phyloP scores from a whole-genome alignment of 1,140 invertebrate genomes.

The Dryas iulia region DNA sequence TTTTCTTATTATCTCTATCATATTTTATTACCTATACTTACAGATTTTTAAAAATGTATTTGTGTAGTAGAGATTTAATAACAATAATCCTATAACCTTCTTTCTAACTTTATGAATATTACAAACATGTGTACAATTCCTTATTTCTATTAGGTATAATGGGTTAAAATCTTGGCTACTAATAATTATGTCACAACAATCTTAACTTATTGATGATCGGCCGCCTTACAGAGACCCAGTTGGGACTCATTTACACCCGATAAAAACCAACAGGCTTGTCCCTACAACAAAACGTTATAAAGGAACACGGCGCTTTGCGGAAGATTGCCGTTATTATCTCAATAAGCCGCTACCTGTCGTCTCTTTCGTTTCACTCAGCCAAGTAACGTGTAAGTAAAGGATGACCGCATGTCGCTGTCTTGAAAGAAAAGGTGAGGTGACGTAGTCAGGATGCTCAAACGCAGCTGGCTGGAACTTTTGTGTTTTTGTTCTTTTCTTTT shows the following conservation, averaged over 20 bases:
- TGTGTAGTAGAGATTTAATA: too few relatives aligned
- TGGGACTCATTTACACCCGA: slow-evolving; percentile 44
- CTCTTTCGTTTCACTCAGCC: slow-evolving; percentile 41
- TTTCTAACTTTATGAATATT: too few relatives aligned
- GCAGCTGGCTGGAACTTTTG: slow-evolving; percentile 77
- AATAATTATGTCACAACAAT: slow-evolving; percentile 58
- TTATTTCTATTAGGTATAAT: not conserved
- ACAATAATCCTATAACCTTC: too few relatives aligned
- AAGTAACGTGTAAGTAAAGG: slow-evolving; percentile 43
- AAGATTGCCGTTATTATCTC: slow-evolving; percentile 72
- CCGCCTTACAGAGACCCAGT: slow-evolving; percentile 31
- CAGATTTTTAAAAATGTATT: too few relatives aligned
- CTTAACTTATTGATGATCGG: slow-evolving; percentile 55
- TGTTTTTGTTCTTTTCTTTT: slow-evolving; percentile 64
- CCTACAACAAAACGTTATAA: slow-evolving; percentile 62
- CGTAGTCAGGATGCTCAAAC: slow-evolving; percentile 73
- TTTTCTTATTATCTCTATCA: too few relatives aligned
- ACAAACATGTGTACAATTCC: not conserved
- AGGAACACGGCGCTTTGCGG: slow-evolving; percentile 59
- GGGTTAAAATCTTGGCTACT: not conserved
- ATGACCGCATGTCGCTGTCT: slow-evolving; percentile 47
- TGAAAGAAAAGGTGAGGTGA: slow-evolving; percentile 67
- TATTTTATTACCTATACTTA: too few relatives aligned
- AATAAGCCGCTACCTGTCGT: slow-evolving; percentile 43
- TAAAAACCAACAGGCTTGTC: slow-evolving; percentile 57